Base-by-base conservation (phyloP, 1,140 invertebrate genomes). In the Megalonaias nervosa region DNA sequence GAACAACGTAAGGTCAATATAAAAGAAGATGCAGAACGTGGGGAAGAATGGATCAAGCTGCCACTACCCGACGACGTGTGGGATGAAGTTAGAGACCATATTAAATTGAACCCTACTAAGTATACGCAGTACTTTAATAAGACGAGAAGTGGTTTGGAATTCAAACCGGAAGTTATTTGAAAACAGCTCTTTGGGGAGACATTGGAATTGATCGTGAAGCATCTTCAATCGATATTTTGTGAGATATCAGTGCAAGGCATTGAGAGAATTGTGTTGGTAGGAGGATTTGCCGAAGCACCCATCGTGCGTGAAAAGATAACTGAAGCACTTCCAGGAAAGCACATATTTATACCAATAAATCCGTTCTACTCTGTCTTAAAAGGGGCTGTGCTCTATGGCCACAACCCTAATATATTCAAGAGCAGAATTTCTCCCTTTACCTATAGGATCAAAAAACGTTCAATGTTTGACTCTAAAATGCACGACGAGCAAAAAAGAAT, bases 331-430 rank as follows among this genome's bases (percentile, higher is more conserved):
- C 58, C 59, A 12, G 59, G 55, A 11, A 62, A 66, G 5, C 23
- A 76, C n/a, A 62, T 76, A 26, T 59, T 76, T 58, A 62, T 71
- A 9, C 75, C 75, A 58, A 56, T 48, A 23, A 71, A 67, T 31
- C 75, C 75, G 2, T 71, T 70, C 21, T 56, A 66, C n/a, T 59
- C 75, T 12, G 75, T 76, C 17, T 26, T 76, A 31, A 61, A 55
- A 57, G 75, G 75, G 4, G 75, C 75, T n/a, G 75, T 76, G 12
- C n/a, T 71, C 0, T 76, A 64, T 55, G 75, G 75, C 11, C 75
- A 76, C 55, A 60, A 75, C 67, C 56, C 59, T 5, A 12, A 69
- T 1, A 75, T 70, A 55, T 75, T 68, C 48, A 62, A 23, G 19
- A 75, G 74, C 60, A 60, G 74, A 62, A 75, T 75, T 14, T 64